phyloP scores from a whole-genome alignment of 2,797 vertebrate species.

The Limosa lapponica region DNA sequence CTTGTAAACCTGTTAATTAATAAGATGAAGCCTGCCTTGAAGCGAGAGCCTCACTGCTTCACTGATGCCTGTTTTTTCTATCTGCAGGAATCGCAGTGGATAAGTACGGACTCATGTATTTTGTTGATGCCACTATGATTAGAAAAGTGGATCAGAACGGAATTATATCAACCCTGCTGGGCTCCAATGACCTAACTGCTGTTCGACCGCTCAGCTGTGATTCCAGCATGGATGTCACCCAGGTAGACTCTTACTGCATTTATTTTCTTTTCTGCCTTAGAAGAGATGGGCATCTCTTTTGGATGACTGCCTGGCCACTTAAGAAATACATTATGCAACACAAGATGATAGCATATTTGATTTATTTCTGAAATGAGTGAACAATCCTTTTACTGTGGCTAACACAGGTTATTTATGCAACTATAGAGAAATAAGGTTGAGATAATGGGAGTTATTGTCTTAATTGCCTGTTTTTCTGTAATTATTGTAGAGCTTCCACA shows the following conservation, averaged over 20 bases:
- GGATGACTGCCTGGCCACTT: conserved; percentile 38
- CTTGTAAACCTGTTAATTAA: neutral
- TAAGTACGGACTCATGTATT: conserved; percentile 98
- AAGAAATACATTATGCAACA: conserved; percentile 13
- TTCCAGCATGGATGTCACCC: conserved; percentile 97
- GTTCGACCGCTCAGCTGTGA: conserved; percentile 93
- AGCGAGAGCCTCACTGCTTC: neutral
- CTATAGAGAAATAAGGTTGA: conserved; percentile 43
- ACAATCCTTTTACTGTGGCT: conserved; percentile 29
- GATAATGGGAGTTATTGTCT: conserved; percentile 65
- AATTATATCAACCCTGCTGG: conserved; percentile 96
- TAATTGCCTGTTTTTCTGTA: conserved; percentile 71
- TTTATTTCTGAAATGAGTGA: conserved; percentile 38
- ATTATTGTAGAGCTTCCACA: conserved; percentile 65
- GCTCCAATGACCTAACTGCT: conserved; percentile 91
- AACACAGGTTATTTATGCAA: conserved; percentile 55
- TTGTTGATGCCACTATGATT: conserved; percentile 98
- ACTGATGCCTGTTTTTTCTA: conserved; percentile 8
- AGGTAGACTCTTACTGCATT: conserved; percentile 81
- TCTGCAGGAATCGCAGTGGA: conserved; percentile 93
- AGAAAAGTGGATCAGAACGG: conserved; percentile 98
- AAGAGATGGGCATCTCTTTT: conserved; percentile 32
- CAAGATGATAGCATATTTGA: conserved; percentile 51
- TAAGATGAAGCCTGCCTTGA: neutral
- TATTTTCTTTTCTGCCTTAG: conserved; percentile 22